These are phyloP conservation scores for Harpegnathos saltator DNA, from an alignment of 1,140 invertebrate genomes.

Conservation along the genomic window DNA sequence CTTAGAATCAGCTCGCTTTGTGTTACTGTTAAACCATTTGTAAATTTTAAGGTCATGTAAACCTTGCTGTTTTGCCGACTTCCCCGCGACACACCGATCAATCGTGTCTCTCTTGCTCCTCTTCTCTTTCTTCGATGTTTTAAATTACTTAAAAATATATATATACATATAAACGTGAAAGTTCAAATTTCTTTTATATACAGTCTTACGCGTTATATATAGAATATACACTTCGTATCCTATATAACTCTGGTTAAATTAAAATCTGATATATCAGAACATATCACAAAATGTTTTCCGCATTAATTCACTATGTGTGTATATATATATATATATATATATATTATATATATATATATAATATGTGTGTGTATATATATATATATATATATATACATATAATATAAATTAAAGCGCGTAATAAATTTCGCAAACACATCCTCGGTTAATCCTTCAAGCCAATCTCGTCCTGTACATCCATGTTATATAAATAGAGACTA, in stretches of 20 bases:
- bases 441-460: constrained; percentile 9
- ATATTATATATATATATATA: too few species aligned
- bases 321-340: too few species aligned
- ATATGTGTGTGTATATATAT: too few species aligned
- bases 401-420: constrained; percentile 51
- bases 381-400: too few species aligned
- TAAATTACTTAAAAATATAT: constrained; percentile 43
- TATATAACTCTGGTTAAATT: constrained; percentile 55
- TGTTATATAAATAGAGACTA: constrained; percentile 16
- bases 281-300: constrained; percentile 66
- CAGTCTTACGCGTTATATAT: constrained; percentile 72
- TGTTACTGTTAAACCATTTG: constrained; percentile 11
- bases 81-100: background rate
- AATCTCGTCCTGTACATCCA: constrained; percentile 39
- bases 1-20: background rate
- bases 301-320: constrained; percentile 21
- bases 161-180: constrained; percentile 65
- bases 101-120: too few species aligned
- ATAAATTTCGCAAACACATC: constrained; percentile 25
- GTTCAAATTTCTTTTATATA: constrained; percentile 74
- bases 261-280: constrained; percentile 57
- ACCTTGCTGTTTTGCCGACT: background rate
- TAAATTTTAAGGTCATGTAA: background rate
- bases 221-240: constrained; percentile 73
- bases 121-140: constrained; percentile 1